Conservation (phyloP, 1,140 invertebrate species). For the Battus philenor region DNA sequence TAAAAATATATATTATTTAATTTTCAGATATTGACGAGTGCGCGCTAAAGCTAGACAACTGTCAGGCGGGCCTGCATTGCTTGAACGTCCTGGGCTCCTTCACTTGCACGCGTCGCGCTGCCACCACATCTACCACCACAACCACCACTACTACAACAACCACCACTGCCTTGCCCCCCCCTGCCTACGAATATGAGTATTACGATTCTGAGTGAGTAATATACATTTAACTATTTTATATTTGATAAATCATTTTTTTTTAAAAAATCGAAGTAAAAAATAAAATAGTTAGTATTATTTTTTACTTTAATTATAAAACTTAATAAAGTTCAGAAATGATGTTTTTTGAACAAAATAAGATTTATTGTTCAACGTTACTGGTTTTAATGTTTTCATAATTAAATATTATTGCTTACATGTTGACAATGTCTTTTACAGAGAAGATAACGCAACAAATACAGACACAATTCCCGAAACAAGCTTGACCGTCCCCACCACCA, state of each 20-base stretch:
- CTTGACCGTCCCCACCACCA: conserved; percentile 13
- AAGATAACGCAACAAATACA: conserved; percentile 17
- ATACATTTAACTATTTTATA: too few species aligned
- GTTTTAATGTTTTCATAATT: not conserved
- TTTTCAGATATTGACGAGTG: conserved; percentile 83
- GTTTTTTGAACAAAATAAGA: too few species aligned
- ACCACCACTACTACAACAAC: conserved; percentile 25
- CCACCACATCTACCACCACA: conserved; percentile 17
- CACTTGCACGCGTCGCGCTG: conserved; percentile 74
- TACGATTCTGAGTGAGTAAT: conserved; percentile 54
- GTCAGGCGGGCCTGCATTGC: conserved; percentile 80
- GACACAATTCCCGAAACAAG: conserved; percentile 2
- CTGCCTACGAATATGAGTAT: conserved; percentile 49
- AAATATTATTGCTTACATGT: not conserved
- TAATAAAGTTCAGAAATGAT: too few species aligned
- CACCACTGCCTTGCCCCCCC: conserved; percentile 16
- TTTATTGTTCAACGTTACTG: too few species aligned
- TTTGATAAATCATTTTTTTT: too few species aligned
- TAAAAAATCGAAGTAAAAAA: too few species aligned
- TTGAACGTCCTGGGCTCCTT: conserved; percentile 85
- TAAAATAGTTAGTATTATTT: too few species aligned
- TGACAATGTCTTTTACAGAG: conserved; percentile 10
- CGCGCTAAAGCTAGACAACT: conserved; percentile 80
- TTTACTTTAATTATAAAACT: too few species aligned
- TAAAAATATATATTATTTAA: conserved; percentile 11